Evolutionary conservation across 2,113 vertebrate species (phyloP).

Genomic region (Alethe castanea): DNA sequence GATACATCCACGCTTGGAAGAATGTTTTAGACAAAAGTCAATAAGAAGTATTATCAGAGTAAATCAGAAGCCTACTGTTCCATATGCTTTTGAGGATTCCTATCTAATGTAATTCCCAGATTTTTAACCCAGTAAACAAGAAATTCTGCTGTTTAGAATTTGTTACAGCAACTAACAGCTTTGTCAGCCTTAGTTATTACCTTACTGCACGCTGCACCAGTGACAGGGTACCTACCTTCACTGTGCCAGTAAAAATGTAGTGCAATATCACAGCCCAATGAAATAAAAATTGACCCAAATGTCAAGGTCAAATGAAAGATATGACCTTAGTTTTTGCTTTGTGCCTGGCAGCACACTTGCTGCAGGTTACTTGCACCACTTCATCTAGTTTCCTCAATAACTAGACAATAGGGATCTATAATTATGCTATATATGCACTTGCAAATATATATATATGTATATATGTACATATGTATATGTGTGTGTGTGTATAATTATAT

Average conservation of each 20-base stretch:
- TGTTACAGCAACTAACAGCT: neutral
- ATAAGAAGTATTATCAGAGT: neutral
- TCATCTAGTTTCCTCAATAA: neutral
- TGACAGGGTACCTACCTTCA: neutral
- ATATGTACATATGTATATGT: neutral
- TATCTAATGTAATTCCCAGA: neutral
- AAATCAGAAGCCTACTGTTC: neutral
- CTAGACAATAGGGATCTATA: neutral
- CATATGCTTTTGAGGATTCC: neutral
- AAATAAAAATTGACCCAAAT: neutral
- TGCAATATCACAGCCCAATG: neutral
- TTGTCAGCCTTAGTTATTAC: neutral
- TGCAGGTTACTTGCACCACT: neutral
- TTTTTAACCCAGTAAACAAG: neutral
- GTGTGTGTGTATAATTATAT: too few relatives aligned
- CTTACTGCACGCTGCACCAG: neutral
- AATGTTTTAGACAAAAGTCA: fast-evolving
- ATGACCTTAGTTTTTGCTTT: neutral
- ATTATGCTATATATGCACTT: neutral
- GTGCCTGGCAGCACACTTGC: neutral
- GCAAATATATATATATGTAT: too few relatives aligned
- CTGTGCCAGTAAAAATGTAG: neutral
- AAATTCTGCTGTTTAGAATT: neutral
- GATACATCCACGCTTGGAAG: neutral
- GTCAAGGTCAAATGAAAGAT: neutral